phyloP scores from a whole-genome alignment of 2,888 invertebrate genomes.

The Lagria hirta region DNA sequence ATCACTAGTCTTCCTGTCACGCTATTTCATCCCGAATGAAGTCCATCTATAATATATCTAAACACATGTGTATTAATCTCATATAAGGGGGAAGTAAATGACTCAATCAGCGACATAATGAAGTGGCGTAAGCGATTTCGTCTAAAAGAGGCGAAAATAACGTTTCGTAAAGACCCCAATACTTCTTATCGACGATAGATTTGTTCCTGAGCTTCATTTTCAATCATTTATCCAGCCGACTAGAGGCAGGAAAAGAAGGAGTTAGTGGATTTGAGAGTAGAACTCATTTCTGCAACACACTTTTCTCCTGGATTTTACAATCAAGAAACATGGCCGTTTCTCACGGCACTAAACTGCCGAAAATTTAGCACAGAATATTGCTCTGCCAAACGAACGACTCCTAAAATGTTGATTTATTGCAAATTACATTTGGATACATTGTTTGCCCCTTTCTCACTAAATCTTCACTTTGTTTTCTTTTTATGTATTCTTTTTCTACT shows the following conservation, averaged over 20 bases:
- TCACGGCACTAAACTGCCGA: slow-evolving; percentile 43
- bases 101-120: slow-evolving; percentile 54
- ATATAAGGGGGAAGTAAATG: slow-evolving; percentile 48
- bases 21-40: no score
- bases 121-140: slow-evolving; percentile 49
- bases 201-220: slow-evolving; percentile 35
- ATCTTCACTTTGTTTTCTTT: no score
- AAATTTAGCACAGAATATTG: slow-evolving; percentile 38
- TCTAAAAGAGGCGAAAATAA: slow-evolving; percentile 42
- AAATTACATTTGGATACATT: slow-evolving; percentile 34
- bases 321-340: slow-evolving; percentile 43
- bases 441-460: slow-evolving; percentile 11
- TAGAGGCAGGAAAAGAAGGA: no score
- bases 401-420: slow-evolving; percentile 47
- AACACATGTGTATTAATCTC: slow-evolving; percentile 54
- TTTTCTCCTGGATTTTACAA: slow-evolving; percentile 42
- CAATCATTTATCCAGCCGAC: slow-evolving; percentile 44
- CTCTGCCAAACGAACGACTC: slow-evolving; percentile 24
- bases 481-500: no score
- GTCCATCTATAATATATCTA: no score
- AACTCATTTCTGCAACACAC: slow-evolving; percentile 27
- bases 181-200: slow-evolving; percentile 50
- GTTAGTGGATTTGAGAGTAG: slow-evolving; percentile 36
- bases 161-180: slow-evolving; percentile 43
- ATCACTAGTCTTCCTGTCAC: no score